Evolutionary conservation across 2,113 vertebrate genomes (phyloP), one percentile per base, ranked within the genome.

Genomic region (Melanerpes aurifrons): DNA sequence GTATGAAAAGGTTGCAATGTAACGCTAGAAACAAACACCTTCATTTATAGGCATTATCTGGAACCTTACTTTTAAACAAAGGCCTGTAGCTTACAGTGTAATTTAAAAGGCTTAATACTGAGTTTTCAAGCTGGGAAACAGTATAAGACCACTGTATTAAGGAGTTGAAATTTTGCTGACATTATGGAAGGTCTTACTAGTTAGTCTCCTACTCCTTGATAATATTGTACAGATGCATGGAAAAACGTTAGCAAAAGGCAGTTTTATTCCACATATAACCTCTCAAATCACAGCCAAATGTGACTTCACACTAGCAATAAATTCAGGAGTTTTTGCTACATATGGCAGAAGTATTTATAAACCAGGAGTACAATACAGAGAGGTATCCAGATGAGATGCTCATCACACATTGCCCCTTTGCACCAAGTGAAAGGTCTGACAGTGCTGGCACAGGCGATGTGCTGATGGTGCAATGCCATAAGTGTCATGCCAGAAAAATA

Each of bases 261-360:
- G 54, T 79, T 86, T 59, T 82, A 53, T 25, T 70, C 63, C 4
- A 82, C 6, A 57, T 54, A 84, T 53, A 82, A 47, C 56, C 56
- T 89, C 95, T 89, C 84, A 92, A 92, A 94, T 69, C 86, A 76
- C 3, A 93, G 86, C 81, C 93, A 95, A 96, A 77, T 63, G 77
- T 47, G 6, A 91, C 76, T 92, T 89, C 79, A 94, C 81, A 56
- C 8, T 76, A 87, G 54, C 24, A 87, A 86, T 73, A 95, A 93
- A 91, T 63, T 78, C 21, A 71, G 62, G 21, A 89, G 74, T 48
- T 81, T 63, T 24, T 0, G 10, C n/a, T 72, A 45, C 66, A 72
- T 45, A 81, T 56, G 82, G 93, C n/a, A 95, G 50, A 83, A 72
- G 24, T 56, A 53, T 76, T 92, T 81, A 37, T 43, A 88, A 90